A percentile compares a stretch with the other conserved stretches of the same genome.
These are phyloP conservation scores for Nyctereutes procyonoides DNA, from an alignment of 2,113 vertebrate species.

Conservation along the genomic window DNA sequence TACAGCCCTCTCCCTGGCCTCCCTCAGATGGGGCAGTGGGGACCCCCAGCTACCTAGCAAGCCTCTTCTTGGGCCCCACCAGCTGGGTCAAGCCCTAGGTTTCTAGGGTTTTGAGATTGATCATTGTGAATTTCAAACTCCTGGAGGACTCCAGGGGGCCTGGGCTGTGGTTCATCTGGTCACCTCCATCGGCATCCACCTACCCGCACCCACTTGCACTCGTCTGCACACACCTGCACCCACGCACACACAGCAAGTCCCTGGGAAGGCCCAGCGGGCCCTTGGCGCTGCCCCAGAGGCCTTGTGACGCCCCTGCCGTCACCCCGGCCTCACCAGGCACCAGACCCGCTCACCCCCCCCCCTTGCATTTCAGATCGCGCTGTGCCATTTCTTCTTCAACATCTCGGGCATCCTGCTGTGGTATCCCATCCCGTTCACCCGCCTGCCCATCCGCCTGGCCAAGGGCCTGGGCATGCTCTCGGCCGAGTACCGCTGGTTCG, in stretches of 20 bases:
- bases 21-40: not conserved
- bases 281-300: rapidly evolving
- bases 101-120: too few relatives aligned
- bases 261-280: not conserved
- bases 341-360: not conserved
- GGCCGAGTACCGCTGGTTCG: conserved; percentile 97
- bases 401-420: conserved; percentile 95
- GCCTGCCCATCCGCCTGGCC: conserved; percentile 93
- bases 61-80: not conserved
- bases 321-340: rapidly evolving
- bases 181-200: not conserved
- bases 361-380: conserved; percentile 91
- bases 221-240: too few relatives aligned
- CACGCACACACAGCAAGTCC: too few relatives aligned
- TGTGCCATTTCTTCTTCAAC: conserved; percentile 99
- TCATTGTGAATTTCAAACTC: too few relatives aligned
- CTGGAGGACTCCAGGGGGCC: too few relatives aligned
- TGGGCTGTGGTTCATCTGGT: not conserved
- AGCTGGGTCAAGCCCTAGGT: not conserved
- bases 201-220: too few relatives aligned
- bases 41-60: not conserved
- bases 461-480: conserved; percentile 92
- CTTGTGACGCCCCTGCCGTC: not conserved
- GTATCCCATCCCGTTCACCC: conserved; percentile 93
- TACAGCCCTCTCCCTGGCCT: not conserved